Conservation (phyloP, 2,797 vertebrate species). For the Gephyroberyx darwinii region DNA sequence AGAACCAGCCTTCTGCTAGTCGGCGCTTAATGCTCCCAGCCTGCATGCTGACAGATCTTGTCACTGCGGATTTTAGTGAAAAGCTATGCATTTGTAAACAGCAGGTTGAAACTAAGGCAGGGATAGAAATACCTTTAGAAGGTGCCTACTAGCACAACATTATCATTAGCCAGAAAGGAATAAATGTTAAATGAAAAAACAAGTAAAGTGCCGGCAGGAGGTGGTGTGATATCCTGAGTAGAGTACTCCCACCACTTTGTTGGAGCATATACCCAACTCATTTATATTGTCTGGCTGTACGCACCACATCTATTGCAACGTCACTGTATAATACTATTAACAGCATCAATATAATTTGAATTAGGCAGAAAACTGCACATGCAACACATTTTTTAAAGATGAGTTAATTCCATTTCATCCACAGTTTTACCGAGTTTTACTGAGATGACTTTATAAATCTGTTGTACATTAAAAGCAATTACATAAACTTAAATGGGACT, state of each 20-base stretch:
- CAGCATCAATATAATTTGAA: background rate
- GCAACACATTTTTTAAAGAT: background rate
- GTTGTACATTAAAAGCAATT: background rate
- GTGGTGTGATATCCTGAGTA: background rate
- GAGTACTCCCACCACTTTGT: background rate
- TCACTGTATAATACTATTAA: background rate
- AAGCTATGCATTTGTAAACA: constrained; percentile 54
- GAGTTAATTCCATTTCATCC: background rate
- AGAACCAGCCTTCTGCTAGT: constrained; percentile 38
- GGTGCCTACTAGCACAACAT: constrained; percentile 1
- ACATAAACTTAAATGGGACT: background rate
- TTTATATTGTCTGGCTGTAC: background rate
- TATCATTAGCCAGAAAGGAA: background rate
- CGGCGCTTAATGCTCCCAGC: constrained; percentile 37
- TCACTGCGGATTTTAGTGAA: constrained; percentile 48
- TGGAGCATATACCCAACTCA: background rate
- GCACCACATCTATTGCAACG: background rate
- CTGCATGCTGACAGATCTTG: constrained; percentile 48
- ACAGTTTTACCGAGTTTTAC: too few relatives aligned
- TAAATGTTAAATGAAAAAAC: background rate
- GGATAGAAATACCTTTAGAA: constrained; percentile 17
- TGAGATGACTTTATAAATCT: background rate
- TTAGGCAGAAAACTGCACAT: background rate
- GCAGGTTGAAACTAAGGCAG: constrained; percentile 30
- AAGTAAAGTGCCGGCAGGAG: background rate